Evolutionary conservation across 2,797 vertebrate species (phyloP), one percentile per base, ranked within the genome.

Genomic region (Scarus forsteni): DNA sequence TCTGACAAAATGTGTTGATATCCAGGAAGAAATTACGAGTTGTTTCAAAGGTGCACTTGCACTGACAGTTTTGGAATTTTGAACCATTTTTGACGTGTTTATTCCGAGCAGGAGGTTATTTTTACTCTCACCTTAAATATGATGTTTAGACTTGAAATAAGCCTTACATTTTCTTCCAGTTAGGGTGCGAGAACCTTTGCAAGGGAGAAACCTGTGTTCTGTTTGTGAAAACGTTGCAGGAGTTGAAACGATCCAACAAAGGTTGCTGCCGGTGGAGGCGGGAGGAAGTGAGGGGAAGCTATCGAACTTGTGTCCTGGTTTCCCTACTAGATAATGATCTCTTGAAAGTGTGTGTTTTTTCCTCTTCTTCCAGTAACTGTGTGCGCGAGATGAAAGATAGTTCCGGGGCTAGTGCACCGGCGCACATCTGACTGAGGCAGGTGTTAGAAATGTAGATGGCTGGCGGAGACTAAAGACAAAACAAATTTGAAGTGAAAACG

Each of bases 391-490:
- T 97, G 93, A 98, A 97, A 98, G 90, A 91, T 92, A 91, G 90
- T 94, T 92, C 90, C 87, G 85, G 92, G 93, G 93, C 93, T 93
- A 96, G 88, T 90, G 89, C 90, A 87, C 73, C 88, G 80, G 92
- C 95, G 93, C 95, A 94, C 93, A 95, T 94, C 92, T 75, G 89
- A 96, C 94, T 95, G 94, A 96, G 95, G 96, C 96, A 96, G 96
- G 96, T 97, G 96, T 97, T 96, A 96, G 96, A 98, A 98, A 97
- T 98, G 96, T 95, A 98, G 96, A 98, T 98, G 95, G 96, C 96
- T 94, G 85, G 69, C 92, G 83, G 85, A 98, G 97, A 98, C 96
- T 97, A 98, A 98, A 98, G 97, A 95, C 95, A 94, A 91, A 95
- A 97, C 95, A 99, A 97, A 98, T 98, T 95, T 95, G 95, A 97